Percentiles rank a stretch among this genome's conserved stretches.
Evolutionary conservation across 1,140 invertebrate genomes (phyloP).

Genomic region (Octopus sinensis): DNA sequence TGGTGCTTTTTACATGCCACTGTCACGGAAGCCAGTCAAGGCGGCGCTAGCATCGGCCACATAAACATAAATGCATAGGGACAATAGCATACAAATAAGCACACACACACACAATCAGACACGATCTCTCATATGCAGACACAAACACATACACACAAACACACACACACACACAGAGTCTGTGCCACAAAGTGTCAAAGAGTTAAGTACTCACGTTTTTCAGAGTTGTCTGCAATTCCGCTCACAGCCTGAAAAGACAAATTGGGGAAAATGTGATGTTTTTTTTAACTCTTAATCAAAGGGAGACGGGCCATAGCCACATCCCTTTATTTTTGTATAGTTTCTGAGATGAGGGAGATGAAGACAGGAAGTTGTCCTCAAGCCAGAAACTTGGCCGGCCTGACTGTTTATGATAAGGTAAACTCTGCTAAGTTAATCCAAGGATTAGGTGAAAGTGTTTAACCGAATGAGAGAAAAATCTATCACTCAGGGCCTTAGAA

Average conservation of each 20-base stretch:
- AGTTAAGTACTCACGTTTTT: not conserved
- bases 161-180: not conserved
- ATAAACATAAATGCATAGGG: too few relatives aligned
- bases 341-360: not conserved
- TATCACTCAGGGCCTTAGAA: too few relatives aligned
- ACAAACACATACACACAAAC: too few relatives aligned
- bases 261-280: conserved; percentile 18
- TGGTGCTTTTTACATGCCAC: too few relatives aligned
- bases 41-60: too few relatives aligned
- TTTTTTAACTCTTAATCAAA: conserved; percentile 3
- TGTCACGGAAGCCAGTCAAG: too few relatives aligned
- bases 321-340: not conserved
- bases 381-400: not conserved
- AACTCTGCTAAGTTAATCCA: not conserved
- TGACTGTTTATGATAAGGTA: not conserved
- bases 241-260: conserved; percentile 30
- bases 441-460: not conserved
- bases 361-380: not conserved
- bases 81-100: too few relatives aligned
- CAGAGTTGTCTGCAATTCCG: conserved; percentile 21
- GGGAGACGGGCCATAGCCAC: conserved; percentile 3
- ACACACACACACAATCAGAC: too few relatives aligned
- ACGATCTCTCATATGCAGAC: too few relatives aligned
- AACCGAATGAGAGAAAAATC: too few relatives aligned
- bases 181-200: not conserved